These are phyloP conservation scores for Drosophila parthenogenetica DNA, from an alignment of 2,888 invertebrate species.

Conservation along the genomic window DNA sequence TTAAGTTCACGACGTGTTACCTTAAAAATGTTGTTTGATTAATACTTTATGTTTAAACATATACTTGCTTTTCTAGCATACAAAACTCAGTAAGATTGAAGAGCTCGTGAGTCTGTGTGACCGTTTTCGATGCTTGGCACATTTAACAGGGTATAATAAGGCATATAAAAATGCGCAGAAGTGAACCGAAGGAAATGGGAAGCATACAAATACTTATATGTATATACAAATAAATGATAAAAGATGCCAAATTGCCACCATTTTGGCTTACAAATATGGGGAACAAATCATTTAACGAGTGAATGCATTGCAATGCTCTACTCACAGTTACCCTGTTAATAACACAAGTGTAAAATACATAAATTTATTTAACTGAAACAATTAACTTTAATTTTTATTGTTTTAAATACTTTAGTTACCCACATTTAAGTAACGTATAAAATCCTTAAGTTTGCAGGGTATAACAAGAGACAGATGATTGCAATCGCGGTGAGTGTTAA, in stretches of 20 bases:
- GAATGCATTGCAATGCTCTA: background rate
- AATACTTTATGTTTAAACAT: too few species aligned
- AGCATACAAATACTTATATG: slow-evolving; percentile 15
- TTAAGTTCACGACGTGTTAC: too few species aligned
- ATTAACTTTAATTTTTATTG: too few species aligned
- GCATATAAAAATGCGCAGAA: slow-evolving; percentile 26
- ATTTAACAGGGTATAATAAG: slow-evolving; percentile 25
- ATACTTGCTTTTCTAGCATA: too few species aligned
- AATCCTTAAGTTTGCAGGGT: background rate
- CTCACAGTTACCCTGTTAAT: slow-evolving; percentile 19
- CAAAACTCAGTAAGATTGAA: too few species aligned
- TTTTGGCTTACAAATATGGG: slow-evolving; percentile 30
- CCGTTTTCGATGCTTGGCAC: background rate
- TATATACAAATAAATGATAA: slow-evolving; percentile 58
- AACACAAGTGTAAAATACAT: too few species aligned
- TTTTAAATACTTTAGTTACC: background rate
- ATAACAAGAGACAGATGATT: slow-evolving; percentile 48
- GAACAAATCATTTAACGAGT: slow-evolving; percentile 9
- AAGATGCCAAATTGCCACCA: slow-evolving; percentile 59
- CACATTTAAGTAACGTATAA: background rate
- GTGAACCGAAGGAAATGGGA: slow-evolving; percentile 2
- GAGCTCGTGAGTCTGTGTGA: background rate
- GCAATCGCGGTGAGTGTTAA: slow-evolving; percentile 32
- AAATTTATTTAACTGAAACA: too few species aligned
- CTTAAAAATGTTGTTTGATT: too few species aligned